Evolutionary conservation across 2,888 invertebrate genomes (phyloP), one percentile per base, ranked within the genome.

Genomic region (Caenorhabditis wallacei): DNA sequence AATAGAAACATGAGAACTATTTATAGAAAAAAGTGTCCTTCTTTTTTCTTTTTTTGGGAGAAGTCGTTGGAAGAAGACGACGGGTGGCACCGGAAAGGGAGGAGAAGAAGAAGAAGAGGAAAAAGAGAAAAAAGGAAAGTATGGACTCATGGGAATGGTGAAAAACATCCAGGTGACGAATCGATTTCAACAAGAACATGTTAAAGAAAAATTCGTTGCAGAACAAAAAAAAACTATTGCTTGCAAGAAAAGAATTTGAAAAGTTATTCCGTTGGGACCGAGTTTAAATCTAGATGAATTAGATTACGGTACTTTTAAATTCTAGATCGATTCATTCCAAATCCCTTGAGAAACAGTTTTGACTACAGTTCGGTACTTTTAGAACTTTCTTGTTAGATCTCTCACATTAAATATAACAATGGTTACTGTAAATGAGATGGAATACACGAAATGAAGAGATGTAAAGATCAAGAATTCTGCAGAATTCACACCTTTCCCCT

Each of bases 1-100:
- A 78, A 78, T 78, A 78, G 78, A 78, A 53, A 68, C 76, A 53
- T 43, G 59, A 61, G 68, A 7, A 63, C 78, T 78, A 78, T 78
- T 78, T 76, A 43, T 26, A 68, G 59, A 37, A 18, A 20, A 63
- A 63, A 37, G 35, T 18, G 48, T 20, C 48, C 54, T 56, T 13
- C 40, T 56, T 56, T 37, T 48, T 51, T 37, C 37, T 48, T 64
- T 68, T 64, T 64, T 64, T 48, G 26, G 51, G 51, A 51, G 51
- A 51, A n/a, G 51, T 35, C 26, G 63, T 35, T 3, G 24, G 26
- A 16, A n/a, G 63, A 63, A 16, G 48, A 26, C 24, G 51, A n/a
- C 16, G 56, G 35, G 61, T 37, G 53, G 63, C 63, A 26, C 56
- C 56, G 72, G 63, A 40, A 43, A 46, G 18, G 61, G 26, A 46